Evolutionary conservation across 2,113 vertebrate genomes (phyloP).

Genomic region (Leucosticte australis): DNA sequence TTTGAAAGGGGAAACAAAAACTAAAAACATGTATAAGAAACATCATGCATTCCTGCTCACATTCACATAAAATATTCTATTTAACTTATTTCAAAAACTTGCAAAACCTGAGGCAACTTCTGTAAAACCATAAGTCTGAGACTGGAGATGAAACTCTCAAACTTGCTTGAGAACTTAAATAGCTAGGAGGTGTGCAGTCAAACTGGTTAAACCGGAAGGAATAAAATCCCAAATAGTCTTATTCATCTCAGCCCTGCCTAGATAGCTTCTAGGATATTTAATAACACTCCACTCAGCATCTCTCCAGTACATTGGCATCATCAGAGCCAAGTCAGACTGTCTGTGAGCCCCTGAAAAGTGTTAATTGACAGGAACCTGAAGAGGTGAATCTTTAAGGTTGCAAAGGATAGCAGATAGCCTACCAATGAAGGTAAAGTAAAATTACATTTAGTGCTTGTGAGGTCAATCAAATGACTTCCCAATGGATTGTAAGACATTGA

Average conservation of each 20-base stretch:
- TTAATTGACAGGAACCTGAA: constrained; percentile 21
- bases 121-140: constrained; percentile 41
- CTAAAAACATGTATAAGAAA: background rate
- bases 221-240: constrained; percentile 18
- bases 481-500: background rate
- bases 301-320: constrained; percentile 31
- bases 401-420: background rate
- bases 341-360: background rate
- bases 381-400: background rate
- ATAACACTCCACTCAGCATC: constrained; percentile 1
- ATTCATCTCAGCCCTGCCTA: background rate
- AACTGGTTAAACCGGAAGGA: constrained; percentile 30
- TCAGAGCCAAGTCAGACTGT: constrained; percentile 1
- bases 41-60: background rate
- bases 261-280: constrained; percentile 19
- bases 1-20: background rate
- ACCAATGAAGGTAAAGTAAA: constrained; percentile 3
- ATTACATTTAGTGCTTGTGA: constrained; percentile 4
- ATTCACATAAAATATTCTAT: constrained; percentile 1
- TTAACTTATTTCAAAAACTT: constrained; percentile 24
- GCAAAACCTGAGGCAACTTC: constrained; percentile 18
- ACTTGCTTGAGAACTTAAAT: constrained; percentile 16
- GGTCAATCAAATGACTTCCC: background rate
- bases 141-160: constrained; percentile 10
- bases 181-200: background rate